These are phyloP conservation scores for Theristicus caerulescens DNA, from an alignment of 2,113 vertebrate species.

Conservation along the genomic window DNA sequence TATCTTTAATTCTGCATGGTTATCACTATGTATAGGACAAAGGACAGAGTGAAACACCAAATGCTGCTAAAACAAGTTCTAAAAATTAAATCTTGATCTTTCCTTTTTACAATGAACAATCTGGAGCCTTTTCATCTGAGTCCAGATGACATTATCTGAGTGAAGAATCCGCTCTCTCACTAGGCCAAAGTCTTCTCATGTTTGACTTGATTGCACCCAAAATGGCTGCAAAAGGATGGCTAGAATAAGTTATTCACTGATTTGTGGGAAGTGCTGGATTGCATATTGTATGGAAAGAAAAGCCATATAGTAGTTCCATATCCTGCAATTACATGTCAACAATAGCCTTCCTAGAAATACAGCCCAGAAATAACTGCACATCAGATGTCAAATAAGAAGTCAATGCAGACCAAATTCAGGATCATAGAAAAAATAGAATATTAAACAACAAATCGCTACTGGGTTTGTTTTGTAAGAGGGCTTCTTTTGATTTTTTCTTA, in stretches of 20 bases:
- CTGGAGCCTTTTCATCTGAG: slow-evolving; percentile 72
- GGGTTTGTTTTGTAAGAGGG: not conserved
- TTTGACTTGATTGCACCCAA: slow-evolving; percentile 74
- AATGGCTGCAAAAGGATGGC: slow-evolving; percentile 76
- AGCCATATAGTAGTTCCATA: not conserved
- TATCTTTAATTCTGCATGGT: not conserved
- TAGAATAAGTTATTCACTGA: slow-evolving; percentile 82
- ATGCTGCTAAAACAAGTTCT: not conserved
- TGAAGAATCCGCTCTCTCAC: slow-evolving; percentile 78
- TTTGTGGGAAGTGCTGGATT: slow-evolving; percentile 81
- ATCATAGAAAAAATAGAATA: not conserved
- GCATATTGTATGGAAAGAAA: not conserved
- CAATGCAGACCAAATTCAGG: not conserved
- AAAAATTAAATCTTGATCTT: not conserved
- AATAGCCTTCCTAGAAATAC: not conserved
- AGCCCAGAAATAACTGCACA: not conserved
- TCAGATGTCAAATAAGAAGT: not conserved
- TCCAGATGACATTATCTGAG: slow-evolving; percentile 76
- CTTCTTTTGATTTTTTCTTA: not conserved
- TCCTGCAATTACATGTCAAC: not conserved
- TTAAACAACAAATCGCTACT: not conserved
- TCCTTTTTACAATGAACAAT: not conserved
- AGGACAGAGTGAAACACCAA: not conserved
- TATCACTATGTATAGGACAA: not conserved
- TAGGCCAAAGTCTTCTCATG: slow-evolving; percentile 73